Conservation (phyloP, 2,888 invertebrate species). For the Rhogogaster chlorosoma region DNA sequence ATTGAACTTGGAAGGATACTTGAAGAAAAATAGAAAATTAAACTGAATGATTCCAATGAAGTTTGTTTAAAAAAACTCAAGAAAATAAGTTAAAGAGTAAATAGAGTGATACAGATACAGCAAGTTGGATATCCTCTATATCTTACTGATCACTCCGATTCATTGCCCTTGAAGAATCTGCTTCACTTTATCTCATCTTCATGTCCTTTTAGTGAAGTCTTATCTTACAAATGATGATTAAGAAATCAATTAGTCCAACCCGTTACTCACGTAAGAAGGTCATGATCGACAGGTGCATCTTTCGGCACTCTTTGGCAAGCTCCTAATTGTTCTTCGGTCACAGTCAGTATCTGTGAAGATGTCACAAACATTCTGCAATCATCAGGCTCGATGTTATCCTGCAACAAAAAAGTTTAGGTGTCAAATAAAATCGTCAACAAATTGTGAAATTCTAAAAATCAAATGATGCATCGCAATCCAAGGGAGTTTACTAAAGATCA, state of each 20-base stretch:
- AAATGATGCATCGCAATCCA: neutral
- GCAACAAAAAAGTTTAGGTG: conserved; percentile 53
- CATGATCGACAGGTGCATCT: conserved; percentile 85
- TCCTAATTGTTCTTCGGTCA: conserved; percentile 82
- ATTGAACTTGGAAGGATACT: neutral
- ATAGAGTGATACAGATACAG: neutral
- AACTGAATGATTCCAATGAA: neutral
- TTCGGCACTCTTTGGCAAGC: conserved; percentile 82
- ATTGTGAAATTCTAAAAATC: neutral
- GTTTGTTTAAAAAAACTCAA: neutral
- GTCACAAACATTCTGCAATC: conserved; percentile 83
- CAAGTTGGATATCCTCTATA: neutral
- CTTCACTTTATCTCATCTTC: neutral
- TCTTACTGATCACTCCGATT: neutral
- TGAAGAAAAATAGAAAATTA: conserved; percentile 30
- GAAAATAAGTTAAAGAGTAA: neutral
- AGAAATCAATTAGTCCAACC: neutral
- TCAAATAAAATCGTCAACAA: neutral
- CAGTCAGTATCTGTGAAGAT: conserved; percentile 84
- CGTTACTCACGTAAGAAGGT: conserved; percentile 77
- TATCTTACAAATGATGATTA: neutral
- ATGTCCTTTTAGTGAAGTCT: neutral
- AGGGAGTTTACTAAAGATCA: conserved; percentile 21
- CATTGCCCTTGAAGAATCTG: neutral
- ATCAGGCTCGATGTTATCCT: conserved; percentile 79